Conservation (phyloP, 2,888 invertebrate genomes). For the Melitaea athalia region DNA sequence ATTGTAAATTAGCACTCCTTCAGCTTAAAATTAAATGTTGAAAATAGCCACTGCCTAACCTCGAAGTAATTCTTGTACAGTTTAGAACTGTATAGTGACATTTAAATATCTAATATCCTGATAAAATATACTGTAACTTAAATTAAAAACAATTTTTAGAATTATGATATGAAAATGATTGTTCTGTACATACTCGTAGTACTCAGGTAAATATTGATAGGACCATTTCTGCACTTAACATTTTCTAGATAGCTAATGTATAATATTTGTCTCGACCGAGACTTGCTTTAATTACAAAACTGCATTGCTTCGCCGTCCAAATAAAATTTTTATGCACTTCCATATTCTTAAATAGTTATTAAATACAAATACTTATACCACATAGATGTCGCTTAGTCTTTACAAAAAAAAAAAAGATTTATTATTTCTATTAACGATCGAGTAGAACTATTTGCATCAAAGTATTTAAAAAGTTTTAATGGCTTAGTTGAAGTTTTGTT, state of each 20-base stretch:
- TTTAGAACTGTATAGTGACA: constrained; percentile 12
- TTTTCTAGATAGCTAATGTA: constrained; percentile 39
- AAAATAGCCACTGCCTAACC: constrained; percentile 40
- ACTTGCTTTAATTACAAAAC: constrained; percentile 44
- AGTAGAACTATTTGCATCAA: no score
- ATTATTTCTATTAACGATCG: neutral
- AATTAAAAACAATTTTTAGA: neutral
- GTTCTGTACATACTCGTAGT: constrained; percentile 35
- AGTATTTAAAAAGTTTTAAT: neutral
- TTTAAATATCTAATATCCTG: neutral
- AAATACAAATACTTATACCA: constrained; percentile 16
- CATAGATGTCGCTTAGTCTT: constrained; percentile 5
- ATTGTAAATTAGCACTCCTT: neutral
- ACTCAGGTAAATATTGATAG: constrained; percentile 30
- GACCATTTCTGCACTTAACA: constrained; percentile 36
- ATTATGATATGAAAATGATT: constrained; percentile 28
- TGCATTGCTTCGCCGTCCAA: constrained; percentile 57
- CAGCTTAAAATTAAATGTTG: constrained; percentile 10
- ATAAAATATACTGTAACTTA: neutral
- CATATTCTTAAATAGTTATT: constrained; percentile 34
- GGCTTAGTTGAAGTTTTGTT: constrained; percentile 4
- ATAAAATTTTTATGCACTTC: constrained; percentile 43
- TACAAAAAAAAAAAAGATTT: neutral
- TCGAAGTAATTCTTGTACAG: constrained; percentile 23
- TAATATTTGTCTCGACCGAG: constrained; percentile 32